Conservation (phyloP, 2,888 invertebrate species). For the Troilus luridus region DNA sequence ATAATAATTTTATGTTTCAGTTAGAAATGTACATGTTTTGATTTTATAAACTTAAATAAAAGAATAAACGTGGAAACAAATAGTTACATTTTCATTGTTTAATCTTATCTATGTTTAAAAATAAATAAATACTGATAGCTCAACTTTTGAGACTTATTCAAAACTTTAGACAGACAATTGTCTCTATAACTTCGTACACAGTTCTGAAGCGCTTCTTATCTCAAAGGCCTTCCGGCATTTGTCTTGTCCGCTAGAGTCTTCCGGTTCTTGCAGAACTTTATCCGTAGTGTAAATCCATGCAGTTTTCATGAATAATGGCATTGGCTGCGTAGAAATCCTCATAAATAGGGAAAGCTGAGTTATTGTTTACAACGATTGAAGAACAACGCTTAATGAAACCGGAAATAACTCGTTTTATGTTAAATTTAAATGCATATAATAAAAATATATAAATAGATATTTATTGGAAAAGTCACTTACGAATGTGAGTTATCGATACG, state of each 20-base stretch:
- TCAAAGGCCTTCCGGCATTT: neutral
- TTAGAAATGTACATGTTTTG: too few species aligned
- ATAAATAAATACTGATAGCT: neutral
- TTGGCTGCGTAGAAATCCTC: neutral
- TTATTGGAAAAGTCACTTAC: too few species aligned
- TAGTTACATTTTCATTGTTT: neutral
- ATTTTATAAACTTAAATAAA: too few species aligned
- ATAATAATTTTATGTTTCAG: too few species aligned
- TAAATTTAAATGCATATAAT: too few species aligned
- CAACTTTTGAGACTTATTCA: neutral
- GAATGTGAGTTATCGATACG: too few species aligned
- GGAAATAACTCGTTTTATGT: too few species aligned
- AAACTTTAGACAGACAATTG: neutral
- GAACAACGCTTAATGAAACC: too few species aligned
- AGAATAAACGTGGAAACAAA: too few species aligned
- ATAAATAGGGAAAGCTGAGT: too few species aligned
- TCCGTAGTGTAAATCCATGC: neutral
- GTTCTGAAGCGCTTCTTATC: neutral
- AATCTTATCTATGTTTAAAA: neutral
- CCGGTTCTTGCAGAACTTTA: neutral
- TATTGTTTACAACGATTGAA: too few species aligned
- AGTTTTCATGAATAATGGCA: neutral
- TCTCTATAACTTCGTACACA: neutral
- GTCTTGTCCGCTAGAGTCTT: neutral
- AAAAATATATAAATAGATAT: too few species aligned